Conservation (phyloP, 2,113 vertebrate species). For the Coturnix japonica region DNA sequence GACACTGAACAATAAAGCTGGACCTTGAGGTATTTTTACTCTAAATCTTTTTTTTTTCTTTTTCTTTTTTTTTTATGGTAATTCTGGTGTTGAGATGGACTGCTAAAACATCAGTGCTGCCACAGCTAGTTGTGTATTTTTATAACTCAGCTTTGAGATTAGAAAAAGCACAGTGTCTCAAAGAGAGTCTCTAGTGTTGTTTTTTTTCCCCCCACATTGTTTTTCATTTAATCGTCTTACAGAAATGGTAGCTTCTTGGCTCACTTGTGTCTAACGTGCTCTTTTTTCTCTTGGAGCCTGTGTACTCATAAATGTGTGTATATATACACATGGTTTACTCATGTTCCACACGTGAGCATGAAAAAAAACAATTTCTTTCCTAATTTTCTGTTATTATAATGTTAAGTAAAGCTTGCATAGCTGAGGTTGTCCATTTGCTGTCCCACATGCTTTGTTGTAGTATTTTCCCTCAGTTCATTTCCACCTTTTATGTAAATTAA, state of each 20-base stretch:
- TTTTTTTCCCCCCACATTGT: not conserved
- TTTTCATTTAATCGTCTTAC: not conserved
- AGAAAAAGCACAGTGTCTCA: accelerated
- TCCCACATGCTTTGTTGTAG: not conserved
- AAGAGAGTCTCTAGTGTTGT: not conserved
- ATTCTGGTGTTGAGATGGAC: not conserved
- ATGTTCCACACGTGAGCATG: not conserved
- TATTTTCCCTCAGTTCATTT: not conserved
- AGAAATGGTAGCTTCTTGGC: not conserved
- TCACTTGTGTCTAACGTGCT: not conserved
- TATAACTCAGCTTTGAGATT: not conserved
- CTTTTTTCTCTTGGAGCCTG: not conserved
- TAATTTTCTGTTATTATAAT: not conserved
- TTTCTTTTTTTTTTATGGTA: no score
- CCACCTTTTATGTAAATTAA: not conserved
- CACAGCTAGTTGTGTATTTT: not conserved
- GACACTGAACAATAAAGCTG: not conserved
- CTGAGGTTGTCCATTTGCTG: not conserved
- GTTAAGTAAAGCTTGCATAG: not conserved
- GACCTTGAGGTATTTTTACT: not conserved
- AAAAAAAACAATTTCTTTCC: not conserved
- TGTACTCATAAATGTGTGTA: not conserved
- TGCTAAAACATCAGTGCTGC: not conserved
- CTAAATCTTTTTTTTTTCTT: no score
- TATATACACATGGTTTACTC: not conserved